Conservation (phyloP, 2,888 invertebrate species). For the Prenolepis imparis region DNA sequence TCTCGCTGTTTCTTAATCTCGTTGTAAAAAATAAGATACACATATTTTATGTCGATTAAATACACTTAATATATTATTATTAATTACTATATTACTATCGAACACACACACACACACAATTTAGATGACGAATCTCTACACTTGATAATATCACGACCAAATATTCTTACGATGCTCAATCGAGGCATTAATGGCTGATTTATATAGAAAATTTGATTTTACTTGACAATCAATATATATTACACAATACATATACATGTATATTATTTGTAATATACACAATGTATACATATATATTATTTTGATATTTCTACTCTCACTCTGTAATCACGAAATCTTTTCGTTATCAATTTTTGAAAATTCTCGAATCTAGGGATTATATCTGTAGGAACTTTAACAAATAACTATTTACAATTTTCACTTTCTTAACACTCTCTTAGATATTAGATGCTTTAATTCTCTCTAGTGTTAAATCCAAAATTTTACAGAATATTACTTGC, state of each 20-base stretch:
- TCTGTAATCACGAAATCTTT: constrained; percentile 4
- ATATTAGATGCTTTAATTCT: constrained; percentile 20
- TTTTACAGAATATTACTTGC: constrained; percentile 16
- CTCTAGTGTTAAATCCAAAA: constrained; percentile 32
- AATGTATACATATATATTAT: constrained; percentile 32
- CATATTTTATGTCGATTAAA: constrained; percentile 24
- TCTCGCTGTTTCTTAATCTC: constrained; percentile 65
- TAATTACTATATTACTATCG: not conserved
- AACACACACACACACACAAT: too few relatives aligned
- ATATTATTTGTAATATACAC: not conserved
- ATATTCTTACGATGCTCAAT: constrained; percentile 47
- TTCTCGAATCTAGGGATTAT: constrained; percentile 10
- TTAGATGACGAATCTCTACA: constrained; percentile 35
- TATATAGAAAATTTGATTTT: constrained; percentile 47
- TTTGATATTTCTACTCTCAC: constrained; percentile 22
- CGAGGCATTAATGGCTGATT: constrained; percentile 12
- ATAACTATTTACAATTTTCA: constrained; percentile 19
- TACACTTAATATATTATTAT: constrained; percentile 16
- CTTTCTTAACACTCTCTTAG: constrained; percentile 39
- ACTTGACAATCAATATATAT: constrained; percentile 69
- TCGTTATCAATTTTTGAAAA: constrained; percentile 28
- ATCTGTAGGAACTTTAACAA: constrained; percentile 12
- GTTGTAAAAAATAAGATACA: constrained; percentile 48
- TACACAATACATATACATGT: not conserved
- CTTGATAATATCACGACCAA: constrained; percentile 45